Conservation (phyloP, 2,797 vertebrate species). For the Sebastolobus alascanus region DNA sequence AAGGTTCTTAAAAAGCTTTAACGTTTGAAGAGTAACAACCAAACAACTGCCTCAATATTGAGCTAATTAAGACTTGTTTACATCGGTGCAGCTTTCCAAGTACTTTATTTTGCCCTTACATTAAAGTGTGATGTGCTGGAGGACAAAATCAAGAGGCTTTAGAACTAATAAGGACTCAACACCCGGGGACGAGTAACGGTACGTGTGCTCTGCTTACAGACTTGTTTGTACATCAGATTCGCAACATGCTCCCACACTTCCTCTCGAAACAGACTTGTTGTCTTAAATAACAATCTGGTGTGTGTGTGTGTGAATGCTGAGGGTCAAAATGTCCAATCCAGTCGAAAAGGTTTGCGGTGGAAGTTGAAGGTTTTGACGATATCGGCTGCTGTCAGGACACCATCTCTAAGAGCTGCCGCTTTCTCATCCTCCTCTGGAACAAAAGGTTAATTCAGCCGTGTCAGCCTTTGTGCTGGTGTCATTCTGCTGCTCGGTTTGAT, state of each 20-base stretch:
- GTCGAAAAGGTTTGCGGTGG: neutral
- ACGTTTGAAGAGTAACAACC: slow-evolving; percentile 10
- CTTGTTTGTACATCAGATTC: no score
- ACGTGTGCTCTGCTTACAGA: neutral
- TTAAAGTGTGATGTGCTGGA: slow-evolving; percentile 37
- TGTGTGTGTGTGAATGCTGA: neutral
- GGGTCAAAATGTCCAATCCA: slow-evolving; percentile 15
- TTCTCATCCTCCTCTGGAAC: slow-evolving; percentile 37
- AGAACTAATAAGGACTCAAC: slow-evolving; percentile 25
- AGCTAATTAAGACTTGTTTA: slow-evolving; percentile 59
- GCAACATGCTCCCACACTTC: no score
- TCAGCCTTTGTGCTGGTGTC: slow-evolving; percentile 42
- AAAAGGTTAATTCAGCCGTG: slow-evolving; percentile 51
- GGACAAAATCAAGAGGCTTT: slow-evolving; percentile 64
- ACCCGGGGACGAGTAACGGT: slow-evolving; percentile 5
- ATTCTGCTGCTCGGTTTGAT: slow-evolving; percentile 41
- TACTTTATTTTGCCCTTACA: slow-evolving; percentile 18
- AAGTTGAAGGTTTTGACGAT: slow-evolving; percentile 15
- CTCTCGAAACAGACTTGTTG: neutral
- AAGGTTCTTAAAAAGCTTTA: slow-evolving; percentile 12
- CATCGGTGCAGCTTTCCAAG: slow-evolving; percentile 27
- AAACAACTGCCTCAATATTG: slow-evolving; percentile 28
- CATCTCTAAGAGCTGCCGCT: neutral
- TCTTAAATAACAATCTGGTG: slow-evolving; percentile 12
- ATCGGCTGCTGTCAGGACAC: slow-evolving; percentile 27